Conservation (phyloP, 2,113 vertebrate genomes). For the Microtus ochrogaster region DNA sequence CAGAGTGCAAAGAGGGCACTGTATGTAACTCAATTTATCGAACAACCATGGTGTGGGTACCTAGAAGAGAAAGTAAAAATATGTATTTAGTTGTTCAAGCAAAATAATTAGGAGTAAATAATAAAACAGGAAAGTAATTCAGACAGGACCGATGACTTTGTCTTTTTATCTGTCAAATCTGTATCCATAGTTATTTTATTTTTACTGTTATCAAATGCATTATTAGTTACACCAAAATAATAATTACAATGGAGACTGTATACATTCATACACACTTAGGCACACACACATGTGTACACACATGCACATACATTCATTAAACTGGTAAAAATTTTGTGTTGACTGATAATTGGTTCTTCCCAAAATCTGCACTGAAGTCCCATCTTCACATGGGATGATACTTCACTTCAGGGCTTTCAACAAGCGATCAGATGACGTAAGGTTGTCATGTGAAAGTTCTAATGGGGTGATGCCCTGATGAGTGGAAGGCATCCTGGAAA, state of each 20-base stretch:
- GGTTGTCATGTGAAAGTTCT: not conserved
- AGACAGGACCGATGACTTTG: not conserved
- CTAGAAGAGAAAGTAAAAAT: not conserved
- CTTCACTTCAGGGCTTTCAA: not conserved
- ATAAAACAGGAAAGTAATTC: not conserved
- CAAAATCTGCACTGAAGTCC: not conserved
- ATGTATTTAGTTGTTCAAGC: not conserved
- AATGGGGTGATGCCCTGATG: not conserved
- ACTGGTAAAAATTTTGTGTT: not conserved
- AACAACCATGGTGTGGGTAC: slow-evolving; percentile 3
- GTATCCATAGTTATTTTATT: not conserved
- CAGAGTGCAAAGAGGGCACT: not conserved
- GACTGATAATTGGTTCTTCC: not conserved
- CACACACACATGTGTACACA: not conserved
- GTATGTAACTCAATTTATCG: slow-evolving; percentile 33
- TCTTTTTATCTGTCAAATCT: not conserved
- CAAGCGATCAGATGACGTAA: not conserved
- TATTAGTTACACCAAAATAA: not conserved
- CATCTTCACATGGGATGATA: not conserved
- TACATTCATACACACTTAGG: not conserved
- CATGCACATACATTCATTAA: not conserved
- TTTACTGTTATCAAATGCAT: not conserved
- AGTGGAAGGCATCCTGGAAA: not conserved
- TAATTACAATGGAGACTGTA: not conserved
- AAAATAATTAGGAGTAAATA: not conserved